Conservation (phyloP, 92 coral and sea anemone genomes). For the Blastomussa wellsi region DNA sequence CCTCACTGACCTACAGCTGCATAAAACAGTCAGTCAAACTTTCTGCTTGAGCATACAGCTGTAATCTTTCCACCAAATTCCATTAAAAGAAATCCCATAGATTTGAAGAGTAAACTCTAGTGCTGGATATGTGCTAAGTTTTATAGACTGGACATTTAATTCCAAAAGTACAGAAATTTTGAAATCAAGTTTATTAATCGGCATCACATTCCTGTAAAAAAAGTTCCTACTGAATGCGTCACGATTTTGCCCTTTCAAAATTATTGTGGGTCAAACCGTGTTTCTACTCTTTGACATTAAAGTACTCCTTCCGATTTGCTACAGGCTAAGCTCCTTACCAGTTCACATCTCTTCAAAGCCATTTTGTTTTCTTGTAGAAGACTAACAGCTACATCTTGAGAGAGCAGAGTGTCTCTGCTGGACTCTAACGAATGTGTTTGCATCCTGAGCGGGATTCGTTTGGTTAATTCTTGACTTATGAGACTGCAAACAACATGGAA, state of each 20-base stretch:
- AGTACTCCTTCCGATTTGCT: too few species aligned
- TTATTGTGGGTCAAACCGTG: background rate
- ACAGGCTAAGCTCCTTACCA: constrained; percentile 63
- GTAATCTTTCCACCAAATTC: background rate
- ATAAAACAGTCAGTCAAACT: background rate
- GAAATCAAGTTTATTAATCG: too few species aligned
- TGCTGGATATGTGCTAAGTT: background rate
- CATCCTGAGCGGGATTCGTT: constrained; percentile 72
- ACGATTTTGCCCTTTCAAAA: background rate
- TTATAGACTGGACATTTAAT: too few species aligned
- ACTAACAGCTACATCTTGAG: constrained; percentile 93
- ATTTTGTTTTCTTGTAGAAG: constrained; percentile 83
- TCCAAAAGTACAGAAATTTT: too few species aligned
- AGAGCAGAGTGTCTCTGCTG: constrained; percentile 79
- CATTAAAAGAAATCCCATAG: background rate
- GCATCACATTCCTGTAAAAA: background rate
- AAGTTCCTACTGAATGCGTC: background rate
- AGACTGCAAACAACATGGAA: constrained; percentile 31
- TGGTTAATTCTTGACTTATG: constrained; percentile 68
- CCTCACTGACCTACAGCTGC: background rate
- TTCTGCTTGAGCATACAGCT: background rate
- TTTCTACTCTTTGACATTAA: background rate
- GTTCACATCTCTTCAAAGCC: constrained; percentile 91
- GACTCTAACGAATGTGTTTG: constrained; percentile 67
- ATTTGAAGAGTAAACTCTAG: background rate